Evolutionary conservation across 2,797 vertebrate species (phyloP), one percentile per base, ranked within the genome.

Genomic region (Neosalanx taihuensis): DNA sequence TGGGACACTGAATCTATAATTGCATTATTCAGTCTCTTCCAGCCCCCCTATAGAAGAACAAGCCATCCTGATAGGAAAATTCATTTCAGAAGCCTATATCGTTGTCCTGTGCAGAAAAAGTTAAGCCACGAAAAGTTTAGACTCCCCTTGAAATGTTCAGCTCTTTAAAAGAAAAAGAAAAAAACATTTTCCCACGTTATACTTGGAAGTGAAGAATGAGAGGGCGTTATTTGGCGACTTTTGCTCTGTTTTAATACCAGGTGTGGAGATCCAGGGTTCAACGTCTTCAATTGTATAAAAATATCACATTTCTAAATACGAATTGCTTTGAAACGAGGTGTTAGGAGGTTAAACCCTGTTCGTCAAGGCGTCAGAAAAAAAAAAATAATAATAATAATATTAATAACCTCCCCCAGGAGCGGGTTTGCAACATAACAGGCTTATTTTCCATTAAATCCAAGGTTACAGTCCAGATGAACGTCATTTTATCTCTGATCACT

Each of bases 361-460:
- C 92, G 92, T 94, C 93, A 93, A 94, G 89, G 89, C 80, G 83
- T 70, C 67, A 92, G 92, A 88, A 81, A 88, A 93, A 92, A 94
- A 91, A 2, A 35, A 35, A 35, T 4, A 35, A 41, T 10, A 12
- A 41, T 26, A 26, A 26, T 26, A 35, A 35, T 4, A 35, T 10
- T 10, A 12, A 41, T 10, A 92, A 90, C 91, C 92, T 93, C 93
- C 90, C 92, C 83, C 89, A 91, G 93, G 92, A 95, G 93, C 93
- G 93, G 93, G 78, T 94, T 88, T 96, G 96, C 96, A 97, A 94
- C 95, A 95, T 94, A 95, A 95, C 95, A 93, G 92, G 94, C 96
- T 97, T 98, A 97, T 98, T 98, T 98, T 97, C 97, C 97, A 98
- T 98, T 97, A 98, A 97, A 98, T 95, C 94, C 96, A 97, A 97